Conservation (phyloP, 1,140 invertebrate genomes). For the Camponotus vicinus region DNA sequence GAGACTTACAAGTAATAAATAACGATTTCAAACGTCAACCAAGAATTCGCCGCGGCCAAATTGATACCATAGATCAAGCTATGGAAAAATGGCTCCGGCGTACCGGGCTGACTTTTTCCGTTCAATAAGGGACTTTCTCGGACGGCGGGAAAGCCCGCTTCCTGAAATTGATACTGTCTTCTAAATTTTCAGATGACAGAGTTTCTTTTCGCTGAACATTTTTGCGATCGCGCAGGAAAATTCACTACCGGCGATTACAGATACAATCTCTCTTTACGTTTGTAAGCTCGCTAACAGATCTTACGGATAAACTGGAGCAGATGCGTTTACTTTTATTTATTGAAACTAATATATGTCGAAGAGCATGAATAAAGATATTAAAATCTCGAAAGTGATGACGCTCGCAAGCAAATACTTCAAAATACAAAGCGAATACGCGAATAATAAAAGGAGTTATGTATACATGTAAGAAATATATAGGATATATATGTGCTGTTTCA, state of each 20-base stretch:
- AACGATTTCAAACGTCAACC: slow-evolving; percentile 82
- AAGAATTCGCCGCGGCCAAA: slow-evolving; percentile 82
- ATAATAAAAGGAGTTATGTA: slow-evolving; percentile 17
- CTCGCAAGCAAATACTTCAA: slow-evolving; percentile 21
- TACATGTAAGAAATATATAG: background rate
- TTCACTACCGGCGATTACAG: background rate
- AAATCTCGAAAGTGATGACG: slow-evolving; percentile 19
- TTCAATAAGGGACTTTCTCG: slow-evolving; percentile 74
- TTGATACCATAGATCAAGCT: slow-evolving; percentile 82
- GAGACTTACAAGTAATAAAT: slow-evolving; percentile 81
- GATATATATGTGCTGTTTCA: slow-evolving; percentile 15
- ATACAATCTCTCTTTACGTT: slow-evolving; percentile 4
- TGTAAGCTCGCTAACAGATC: slow-evolving; percentile 2
- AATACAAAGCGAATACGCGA: slow-evolving; percentile 38
- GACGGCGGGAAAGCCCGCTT: slow-evolving; percentile 39
- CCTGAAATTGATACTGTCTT: slow-evolving; percentile 73
- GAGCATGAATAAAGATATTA: slow-evolving; percentile 22
- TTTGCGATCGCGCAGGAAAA: slow-evolving; percentile 39
- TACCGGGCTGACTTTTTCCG: slow-evolving; percentile 63
- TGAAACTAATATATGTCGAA: background rate
- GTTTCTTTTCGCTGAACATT: slow-evolving; percentile 32
- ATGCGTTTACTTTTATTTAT: slow-evolving; percentile 17
- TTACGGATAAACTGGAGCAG: background rate
- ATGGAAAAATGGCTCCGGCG: slow-evolving; percentile 78
- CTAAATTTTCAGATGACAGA: slow-evolving; percentile 67